Evolutionary conservation across 2,113 vertebrate genomes (phyloP).

Genomic region (Amazona vittata): DNA sequence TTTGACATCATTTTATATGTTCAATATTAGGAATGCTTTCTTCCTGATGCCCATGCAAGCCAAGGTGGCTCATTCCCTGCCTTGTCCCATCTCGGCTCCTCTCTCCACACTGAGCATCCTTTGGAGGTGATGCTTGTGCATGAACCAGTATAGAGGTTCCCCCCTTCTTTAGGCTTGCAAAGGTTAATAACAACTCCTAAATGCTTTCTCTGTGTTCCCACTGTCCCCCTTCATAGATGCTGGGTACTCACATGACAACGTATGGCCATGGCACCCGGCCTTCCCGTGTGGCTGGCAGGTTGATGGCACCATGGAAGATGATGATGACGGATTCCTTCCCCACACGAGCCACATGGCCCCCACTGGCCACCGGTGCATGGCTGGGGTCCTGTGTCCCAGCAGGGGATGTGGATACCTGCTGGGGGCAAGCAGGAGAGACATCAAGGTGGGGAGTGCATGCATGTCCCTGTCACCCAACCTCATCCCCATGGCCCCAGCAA

Average conservation of each 20-base stretch:
- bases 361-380: not conserved
- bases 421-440: not conserved
- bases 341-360: constrained; percentile 53
- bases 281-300: constrained; percentile 25
- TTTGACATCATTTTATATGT: not conserved
- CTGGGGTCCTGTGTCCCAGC: not conserved
- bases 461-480: not conserved
- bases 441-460: not conserved
- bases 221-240: fast-evolving
- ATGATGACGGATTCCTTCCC: constrained; percentile 54
- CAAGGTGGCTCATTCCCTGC: fast-evolving
- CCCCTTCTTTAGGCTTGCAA: not conserved
- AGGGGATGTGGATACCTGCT: constrained; percentile 40
- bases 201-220: not conserved
- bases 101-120: fast-evolving
- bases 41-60: fast-evolving
- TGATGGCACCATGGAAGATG: constrained; percentile 66
- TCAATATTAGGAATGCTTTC: not conserved
- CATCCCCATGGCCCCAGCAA: fast-evolving
- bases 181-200: not conserved
- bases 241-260: constrained; percentile 59
- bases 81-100: fast-evolving
- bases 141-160: too few species aligned
- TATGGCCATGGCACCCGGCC: constrained; percentile 37
- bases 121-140: fast-evolving